phyloP scores from a whole-genome alignment of 2,888 invertebrate genomes.

The Drosophila pseudotakahashii region DNA sequence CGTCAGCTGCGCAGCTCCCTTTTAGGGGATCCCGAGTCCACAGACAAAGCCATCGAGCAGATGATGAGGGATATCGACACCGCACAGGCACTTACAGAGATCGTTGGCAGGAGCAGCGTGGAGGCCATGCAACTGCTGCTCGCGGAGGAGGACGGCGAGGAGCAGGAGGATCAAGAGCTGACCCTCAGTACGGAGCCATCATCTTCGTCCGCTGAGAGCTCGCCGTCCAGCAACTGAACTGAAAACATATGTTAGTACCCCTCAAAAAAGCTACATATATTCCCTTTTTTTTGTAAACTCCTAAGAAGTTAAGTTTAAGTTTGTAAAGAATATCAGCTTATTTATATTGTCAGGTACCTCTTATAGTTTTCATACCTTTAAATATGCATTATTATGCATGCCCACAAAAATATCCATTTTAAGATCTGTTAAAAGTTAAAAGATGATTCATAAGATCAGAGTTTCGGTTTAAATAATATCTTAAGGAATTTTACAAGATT shows the following conservation, averaged over 20 bases:
- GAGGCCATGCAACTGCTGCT: slow-evolving; percentile 43
- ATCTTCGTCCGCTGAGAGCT: slow-evolving; percentile 1
- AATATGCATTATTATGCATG: too few species aligned
- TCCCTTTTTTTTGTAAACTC: background rate
- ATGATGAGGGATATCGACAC: slow-evolving; percentile 35
- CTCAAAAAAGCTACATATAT: background rate
- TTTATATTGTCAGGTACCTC: too few species aligned
- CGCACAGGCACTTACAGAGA: slow-evolving; percentile 16
- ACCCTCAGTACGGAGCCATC: background rate
- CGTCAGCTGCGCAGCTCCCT: slow-evolving; percentile 43
- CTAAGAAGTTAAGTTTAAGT: too few species aligned
- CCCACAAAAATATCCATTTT: too few species aligned
- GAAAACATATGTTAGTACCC: too few species aligned
- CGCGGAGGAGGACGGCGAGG: slow-evolving; percentile 25
- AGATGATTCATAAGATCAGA: too few species aligned
- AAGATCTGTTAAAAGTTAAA: too few species aligned
- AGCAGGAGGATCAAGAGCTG: slow-evolving; percentile 5
- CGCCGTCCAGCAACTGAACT: slow-evolving; percentile 12
- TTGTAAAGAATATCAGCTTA: too few species aligned
- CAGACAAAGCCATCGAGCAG: slow-evolving; percentile 35
- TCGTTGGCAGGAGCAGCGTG: slow-evolving; percentile 20
- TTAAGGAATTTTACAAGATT: too few species aligned
- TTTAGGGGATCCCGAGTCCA: slow-evolving; percentile 49
- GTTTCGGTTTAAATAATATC: too few species aligned
- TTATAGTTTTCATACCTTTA: too few species aligned